Evolutionary conservation across 2,797 vertebrate genomes (phyloP).

Genomic region (Onychomys torridus): DNA sequence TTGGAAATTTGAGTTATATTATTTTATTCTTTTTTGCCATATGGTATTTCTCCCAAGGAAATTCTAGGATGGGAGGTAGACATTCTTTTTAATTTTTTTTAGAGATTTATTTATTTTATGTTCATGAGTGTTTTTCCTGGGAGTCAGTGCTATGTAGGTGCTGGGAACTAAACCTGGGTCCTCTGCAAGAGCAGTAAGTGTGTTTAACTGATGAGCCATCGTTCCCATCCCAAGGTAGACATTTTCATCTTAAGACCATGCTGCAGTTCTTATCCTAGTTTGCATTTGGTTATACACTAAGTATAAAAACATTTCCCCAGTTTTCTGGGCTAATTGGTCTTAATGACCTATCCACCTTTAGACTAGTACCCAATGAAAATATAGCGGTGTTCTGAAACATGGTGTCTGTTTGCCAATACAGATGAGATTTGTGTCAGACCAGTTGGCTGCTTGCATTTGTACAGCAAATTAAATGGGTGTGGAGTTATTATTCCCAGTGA

Average conservation of each 20-base stretch:
- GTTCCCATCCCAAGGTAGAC: neutral
- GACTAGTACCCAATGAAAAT: neutral
- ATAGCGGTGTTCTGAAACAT: neutral
- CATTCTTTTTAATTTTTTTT: neutral
- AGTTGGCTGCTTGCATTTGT: accelerated
- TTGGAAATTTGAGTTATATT: neutral
- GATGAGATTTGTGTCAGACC: neutral
- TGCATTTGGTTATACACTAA: neutral
- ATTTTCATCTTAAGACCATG: neutral
- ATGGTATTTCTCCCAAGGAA: neutral
- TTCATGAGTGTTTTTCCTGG: neutral
- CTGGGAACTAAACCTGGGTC: neutral
- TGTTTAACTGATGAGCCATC: neutral
- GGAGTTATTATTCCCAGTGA: neutral
- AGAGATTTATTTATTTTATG: neutral
- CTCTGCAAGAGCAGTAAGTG: neutral
- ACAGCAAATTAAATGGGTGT: neutral
- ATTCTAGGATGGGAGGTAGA: neutral
- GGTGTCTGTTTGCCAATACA: too few species aligned
- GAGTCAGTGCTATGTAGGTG: neutral
- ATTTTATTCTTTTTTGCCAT: neutral
- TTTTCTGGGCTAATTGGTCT: neutral
- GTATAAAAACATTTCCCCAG: neutral
- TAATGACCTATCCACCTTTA: too few species aligned
- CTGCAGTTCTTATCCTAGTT: neutral